phyloP scores from a whole-genome alignment of 2,888 invertebrate genomes.

The Pherbina coryleti region DNA sequence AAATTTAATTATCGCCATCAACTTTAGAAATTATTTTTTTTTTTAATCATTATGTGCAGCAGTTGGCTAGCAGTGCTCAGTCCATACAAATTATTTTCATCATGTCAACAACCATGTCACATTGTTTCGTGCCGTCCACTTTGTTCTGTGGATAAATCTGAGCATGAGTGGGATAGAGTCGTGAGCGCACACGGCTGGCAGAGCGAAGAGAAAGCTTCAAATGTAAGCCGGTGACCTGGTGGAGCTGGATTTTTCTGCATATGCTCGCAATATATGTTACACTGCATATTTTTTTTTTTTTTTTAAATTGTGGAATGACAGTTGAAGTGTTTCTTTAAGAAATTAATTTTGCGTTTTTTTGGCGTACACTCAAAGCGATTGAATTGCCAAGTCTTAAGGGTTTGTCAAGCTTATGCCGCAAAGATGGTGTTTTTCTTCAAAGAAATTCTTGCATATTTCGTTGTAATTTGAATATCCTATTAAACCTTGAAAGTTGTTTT shows the following conservation, averaged over 20 bases:
- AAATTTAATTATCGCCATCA: neutral
- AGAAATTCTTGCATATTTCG: too few species aligned
- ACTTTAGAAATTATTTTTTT: constrained; percentile 17
- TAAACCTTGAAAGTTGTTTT: too few species aligned
- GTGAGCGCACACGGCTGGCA: neutral
- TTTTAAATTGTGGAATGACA: neutral
- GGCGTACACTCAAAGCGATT: too few species aligned
- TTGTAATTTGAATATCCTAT: too few species aligned
- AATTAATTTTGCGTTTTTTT: too few species aligned
- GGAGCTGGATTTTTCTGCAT: neutral
- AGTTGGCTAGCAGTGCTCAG: neutral
- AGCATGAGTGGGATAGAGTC: neutral
- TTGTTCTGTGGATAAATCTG: constrained; percentile 39
- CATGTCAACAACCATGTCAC: constrained; percentile 28
- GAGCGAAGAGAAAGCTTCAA: neutral
- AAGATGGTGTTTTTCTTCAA: too few species aligned
- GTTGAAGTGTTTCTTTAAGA: neutral
- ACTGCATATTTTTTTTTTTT: neutral
- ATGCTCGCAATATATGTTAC: neutral
- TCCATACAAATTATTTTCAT: constrained; percentile 37
- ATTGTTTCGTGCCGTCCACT: constrained; percentile 42
- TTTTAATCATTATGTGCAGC: neutral
- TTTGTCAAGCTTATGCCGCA: too few species aligned
- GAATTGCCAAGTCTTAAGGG: too few species aligned
- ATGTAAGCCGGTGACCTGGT: neutral